Conservation (phyloP, 2,888 invertebrate genomes). For the Rotaria socialis region DNA sequence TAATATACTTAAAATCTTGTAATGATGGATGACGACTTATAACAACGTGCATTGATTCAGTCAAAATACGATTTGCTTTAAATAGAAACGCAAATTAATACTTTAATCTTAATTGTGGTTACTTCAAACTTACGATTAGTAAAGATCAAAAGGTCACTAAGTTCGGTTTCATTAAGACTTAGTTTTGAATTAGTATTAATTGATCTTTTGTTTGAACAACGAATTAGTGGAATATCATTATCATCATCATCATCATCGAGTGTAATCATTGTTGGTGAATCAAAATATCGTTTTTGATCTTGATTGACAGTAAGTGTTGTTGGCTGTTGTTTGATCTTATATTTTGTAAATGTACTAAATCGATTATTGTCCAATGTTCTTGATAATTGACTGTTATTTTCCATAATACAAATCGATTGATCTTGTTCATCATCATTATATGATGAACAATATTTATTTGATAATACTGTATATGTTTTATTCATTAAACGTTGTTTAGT, state of each 20-base stretch:
- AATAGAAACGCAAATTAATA: background rate
- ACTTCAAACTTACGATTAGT: background rate
- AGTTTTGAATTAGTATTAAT: background rate
- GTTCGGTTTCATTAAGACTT: background rate
- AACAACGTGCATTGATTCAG: background rate
- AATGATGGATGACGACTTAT: conserved; percentile 30
- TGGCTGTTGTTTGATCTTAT: background rate
- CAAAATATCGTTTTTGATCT: conserved; percentile 10
- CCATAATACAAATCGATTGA: background rate
- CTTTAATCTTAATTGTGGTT: background rate
- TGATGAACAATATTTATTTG: background rate
- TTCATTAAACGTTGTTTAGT: background rate
- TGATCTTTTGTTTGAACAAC: background rate
- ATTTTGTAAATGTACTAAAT: conserved; percentile 14
- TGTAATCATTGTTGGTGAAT: conserved; percentile 24
- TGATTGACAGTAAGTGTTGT: background rate
- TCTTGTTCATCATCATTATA: background rate
- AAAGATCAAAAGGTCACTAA: conserved; percentile 6
- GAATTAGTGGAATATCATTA: background rate
- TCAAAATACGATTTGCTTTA: background rate
- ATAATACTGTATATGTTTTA: conserved; percentile 1
- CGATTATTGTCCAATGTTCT: background rate
- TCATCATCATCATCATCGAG: background rate
- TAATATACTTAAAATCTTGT: background rate
- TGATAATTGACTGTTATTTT: background rate